These are phyloP conservation scores for Hirtodrosophila confusa DNA, from an alignment of 2,888 invertebrate genomes.

Conservation along the genomic window DNA sequence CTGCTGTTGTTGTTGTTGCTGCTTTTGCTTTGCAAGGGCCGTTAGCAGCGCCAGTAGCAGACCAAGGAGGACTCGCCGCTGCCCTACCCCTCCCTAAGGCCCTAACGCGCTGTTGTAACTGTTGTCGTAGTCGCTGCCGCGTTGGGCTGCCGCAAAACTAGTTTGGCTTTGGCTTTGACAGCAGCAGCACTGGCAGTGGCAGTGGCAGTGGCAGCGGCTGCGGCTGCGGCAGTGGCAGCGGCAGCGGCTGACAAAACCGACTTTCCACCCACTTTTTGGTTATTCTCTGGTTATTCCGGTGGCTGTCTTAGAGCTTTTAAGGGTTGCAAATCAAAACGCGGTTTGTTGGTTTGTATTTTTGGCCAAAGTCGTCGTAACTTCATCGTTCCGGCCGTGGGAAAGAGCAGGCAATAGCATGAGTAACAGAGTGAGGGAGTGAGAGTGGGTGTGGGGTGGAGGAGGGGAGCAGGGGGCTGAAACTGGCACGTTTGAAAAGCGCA, in stretches of 20 bases:
- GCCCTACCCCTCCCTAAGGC: neutral
- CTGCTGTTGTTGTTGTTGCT: conserved; percentile 1
- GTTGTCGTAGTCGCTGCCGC: conserved; percentile 40
- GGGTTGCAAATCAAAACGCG: conserved; percentile 80
- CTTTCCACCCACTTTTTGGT: conserved; percentile 76
- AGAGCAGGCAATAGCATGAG: conserved; percentile 5
- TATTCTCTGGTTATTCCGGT: conserved; percentile 61
- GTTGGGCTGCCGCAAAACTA: conserved; percentile 72
- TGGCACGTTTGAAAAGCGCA: conserved; percentile 17
- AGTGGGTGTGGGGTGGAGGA: neutral
- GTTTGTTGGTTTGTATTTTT: conserved; percentile 80
- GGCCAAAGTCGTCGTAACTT: conserved; percentile 78
- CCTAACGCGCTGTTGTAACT: conserved; percentile 17
- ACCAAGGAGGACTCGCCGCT: conserved; percentile 29
- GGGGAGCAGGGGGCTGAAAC: conserved; percentile 6
- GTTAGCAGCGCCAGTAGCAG: conserved; percentile 9
- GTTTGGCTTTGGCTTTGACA: conserved; percentile 75
- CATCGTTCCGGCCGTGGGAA: conserved; percentile 33
- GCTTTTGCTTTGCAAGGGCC: conserved; percentile 7
- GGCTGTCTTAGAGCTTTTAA: conserved; percentile 71
- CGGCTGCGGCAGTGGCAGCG: conserved; percentile 25
- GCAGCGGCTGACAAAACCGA: conserved; percentile 51
- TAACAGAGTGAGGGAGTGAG: neutral
- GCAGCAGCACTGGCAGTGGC: conserved; percentile 18
- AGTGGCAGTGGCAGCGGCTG: neutral